Percentiles rank a stretch among this genome's conserved stretches.
Evolutionary conservation across 1,140 invertebrate species (phyloP).

Genomic region (Latrodectus geometricus): DNA sequence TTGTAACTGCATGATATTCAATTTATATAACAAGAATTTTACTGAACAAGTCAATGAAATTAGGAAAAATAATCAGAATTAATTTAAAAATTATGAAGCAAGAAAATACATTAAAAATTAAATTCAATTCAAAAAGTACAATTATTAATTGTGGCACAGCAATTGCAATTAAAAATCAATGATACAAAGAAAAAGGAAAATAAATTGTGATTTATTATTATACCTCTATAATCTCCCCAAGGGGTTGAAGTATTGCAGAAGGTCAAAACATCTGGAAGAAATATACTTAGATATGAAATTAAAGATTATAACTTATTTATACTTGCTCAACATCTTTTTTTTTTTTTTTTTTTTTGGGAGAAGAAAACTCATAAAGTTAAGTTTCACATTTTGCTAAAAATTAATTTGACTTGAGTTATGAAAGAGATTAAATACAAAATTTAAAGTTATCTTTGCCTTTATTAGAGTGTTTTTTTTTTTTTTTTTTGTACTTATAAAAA

Average conservation of each 20-base stretch:
- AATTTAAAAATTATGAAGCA: not conserved
- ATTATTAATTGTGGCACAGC: not conserved
- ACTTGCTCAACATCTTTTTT: conserved; percentile 50
- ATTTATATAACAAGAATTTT: not conserved
- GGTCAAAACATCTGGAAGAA: conserved; percentile 58
- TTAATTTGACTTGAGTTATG: no score
- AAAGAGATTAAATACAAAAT: no score
- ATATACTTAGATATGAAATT: not conserved
- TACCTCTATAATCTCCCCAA: conserved; percentile 61
- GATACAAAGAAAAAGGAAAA: not conserved
- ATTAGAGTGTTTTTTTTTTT: no score
- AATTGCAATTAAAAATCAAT: not conserved
- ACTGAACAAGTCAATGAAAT: not conserved
- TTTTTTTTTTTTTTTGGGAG: not conserved
- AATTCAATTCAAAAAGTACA: not conserved
- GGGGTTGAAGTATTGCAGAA: conserved; percentile 52
- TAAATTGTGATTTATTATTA: not conserved
- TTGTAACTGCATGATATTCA: no score
- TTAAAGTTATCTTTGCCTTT: no score
- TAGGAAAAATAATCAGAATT: not conserved
- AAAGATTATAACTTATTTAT: not conserved
- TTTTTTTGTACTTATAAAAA: not conserved
- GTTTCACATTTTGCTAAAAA: conserved; percentile 31
- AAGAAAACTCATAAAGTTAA: not conserved
- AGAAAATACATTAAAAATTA: not conserved